Base-by-base conservation (phyloP, 2,888 invertebrate genomes). In the Nesidiocoris tenuis region DNA sequence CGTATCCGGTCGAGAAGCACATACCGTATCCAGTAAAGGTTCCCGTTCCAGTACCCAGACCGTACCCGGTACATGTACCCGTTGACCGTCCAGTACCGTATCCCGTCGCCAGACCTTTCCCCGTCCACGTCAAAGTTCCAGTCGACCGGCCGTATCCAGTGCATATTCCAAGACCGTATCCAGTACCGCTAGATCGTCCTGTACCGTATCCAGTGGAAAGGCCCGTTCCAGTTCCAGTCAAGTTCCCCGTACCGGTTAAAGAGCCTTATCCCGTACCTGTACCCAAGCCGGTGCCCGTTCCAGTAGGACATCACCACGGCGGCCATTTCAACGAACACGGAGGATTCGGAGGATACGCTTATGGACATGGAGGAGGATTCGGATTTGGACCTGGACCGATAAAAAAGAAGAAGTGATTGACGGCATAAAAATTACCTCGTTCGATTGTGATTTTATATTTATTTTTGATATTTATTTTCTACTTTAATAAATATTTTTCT, bases 171-270 rank as follows among this genome's bases (percentile, higher is more conserved):
- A 64, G 22, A 54, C 81, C 81, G 16, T 78, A 78, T 21, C 80
- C 80, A 7, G 79, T 80, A 24, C 78, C 78, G 39, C 76, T 21
- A 59, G 78, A 55, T 75, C 78, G 75, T 74, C 81, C 66, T 61
- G 77, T 78, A 12, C 78, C 78, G 2, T 80, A 80, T 17, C 80
- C 80, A 2, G 78, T 79, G 17, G 78, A 77, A 54, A 79, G 77
- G 23, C 80, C 80, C 2, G 78, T 79, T 39, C 80, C 80, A 16
- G 80, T 81, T 61, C 80, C 79, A 54, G 80, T 80, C 17, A 79
- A 77, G 59, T 77, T 79, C 25, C 80, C 80, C 21, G 80, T 81
- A 1, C 80, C 81, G 61, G 74, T 79, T 9, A 80, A 80, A 9
- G 79, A 80, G 68, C 79, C 79, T 2, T 79, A 79, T 16, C 78